Percentiles rank a stretch among this genome's conserved stretches.
phyloP scores from a whole-genome alignment of 2,888 invertebrate species.

The Diplolepis rosae region DNA sequence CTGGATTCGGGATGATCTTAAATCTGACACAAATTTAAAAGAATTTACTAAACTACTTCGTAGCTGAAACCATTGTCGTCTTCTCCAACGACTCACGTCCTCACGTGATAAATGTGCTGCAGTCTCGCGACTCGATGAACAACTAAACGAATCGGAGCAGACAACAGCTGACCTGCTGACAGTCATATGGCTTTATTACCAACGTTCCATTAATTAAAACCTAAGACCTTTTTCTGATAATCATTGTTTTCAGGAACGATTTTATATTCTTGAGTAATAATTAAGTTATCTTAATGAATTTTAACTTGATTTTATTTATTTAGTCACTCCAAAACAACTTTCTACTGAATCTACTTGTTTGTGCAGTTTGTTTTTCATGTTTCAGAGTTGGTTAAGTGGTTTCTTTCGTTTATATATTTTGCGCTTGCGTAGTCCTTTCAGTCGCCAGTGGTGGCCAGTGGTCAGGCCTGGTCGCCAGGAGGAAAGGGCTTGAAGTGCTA shows the following conservation, averaged over 20 bases:
- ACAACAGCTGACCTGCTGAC: constrained; percentile 58
- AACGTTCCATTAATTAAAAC: neutral
- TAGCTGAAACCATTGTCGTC: constrained; percentile 49
- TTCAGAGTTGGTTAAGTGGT: neutral
- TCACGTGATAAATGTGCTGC: constrained; percentile 69
- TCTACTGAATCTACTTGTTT: neutral
- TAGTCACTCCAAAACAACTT: too few species aligned
- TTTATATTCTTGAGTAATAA: neutral
- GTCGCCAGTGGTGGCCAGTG: too few species aligned
- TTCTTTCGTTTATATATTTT: neutral
- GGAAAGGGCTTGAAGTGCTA: too few species aligned
- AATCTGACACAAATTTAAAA: neutral
- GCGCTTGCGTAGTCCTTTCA: neutral
- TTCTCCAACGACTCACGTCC: constrained; percentile 29
- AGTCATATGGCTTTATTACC: neutral
- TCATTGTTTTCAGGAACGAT: neutral
- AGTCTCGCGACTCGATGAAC: constrained; percentile 64
- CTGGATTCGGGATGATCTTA: constrained; percentile 4
- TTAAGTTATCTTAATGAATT: too few species aligned
- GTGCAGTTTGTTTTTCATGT: neutral
- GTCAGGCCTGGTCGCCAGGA: too few species aligned
- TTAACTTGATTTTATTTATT: too few species aligned
- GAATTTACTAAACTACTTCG: constrained; percentile 54
- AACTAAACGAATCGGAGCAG: constrained; percentile 54
- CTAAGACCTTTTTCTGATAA: neutral